Conservation (phyloP, 2,888 invertebrate genomes). For the Papilio protenor region DNA sequence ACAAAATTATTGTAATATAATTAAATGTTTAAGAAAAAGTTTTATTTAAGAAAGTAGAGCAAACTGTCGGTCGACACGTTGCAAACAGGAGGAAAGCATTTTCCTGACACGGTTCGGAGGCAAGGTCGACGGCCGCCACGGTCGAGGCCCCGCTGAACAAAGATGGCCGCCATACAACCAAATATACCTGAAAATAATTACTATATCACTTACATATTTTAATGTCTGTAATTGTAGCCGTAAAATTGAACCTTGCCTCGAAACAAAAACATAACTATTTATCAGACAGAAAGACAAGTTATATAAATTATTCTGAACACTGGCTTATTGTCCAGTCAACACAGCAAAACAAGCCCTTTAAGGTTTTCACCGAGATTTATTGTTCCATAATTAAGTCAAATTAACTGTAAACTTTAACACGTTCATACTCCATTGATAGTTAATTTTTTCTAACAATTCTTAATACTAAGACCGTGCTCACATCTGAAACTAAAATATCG, state of each 20-base stretch:
- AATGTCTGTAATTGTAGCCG: neutral
- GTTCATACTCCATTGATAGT: no score
- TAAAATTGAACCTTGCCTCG: neutral
- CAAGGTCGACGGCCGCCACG: slow-evolving; percentile 76
- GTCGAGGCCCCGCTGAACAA: slow-evolving; percentile 50
- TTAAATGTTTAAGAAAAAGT: neutral
- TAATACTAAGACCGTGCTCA: no score
- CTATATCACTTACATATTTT: slow-evolving; percentile 1
- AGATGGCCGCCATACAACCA: slow-evolving; percentile 37
- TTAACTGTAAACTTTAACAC: no score
- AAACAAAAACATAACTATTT: neutral
- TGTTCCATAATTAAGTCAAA: no score
- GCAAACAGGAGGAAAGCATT: slow-evolving; percentile 72
- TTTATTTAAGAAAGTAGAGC: slow-evolving; percentile 62
- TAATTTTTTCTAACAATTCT: no score
- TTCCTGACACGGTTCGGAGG: slow-evolving; percentile 72
- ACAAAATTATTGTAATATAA: neutral
- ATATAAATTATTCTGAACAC: no score
- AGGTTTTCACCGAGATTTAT: no score
- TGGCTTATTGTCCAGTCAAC: no score
- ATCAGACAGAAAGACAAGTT: no score
- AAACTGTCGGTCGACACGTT: slow-evolving; percentile 49
- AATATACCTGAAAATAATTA: slow-evolving; percentile 29
- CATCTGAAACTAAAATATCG: no score
- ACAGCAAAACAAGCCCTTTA: no score